Percentiles rank a stretch among this genome's conserved stretches.
Conservation (phyloP, 2,797 vertebrate genomes). For the Rhynchonycteris naso region DNA sequence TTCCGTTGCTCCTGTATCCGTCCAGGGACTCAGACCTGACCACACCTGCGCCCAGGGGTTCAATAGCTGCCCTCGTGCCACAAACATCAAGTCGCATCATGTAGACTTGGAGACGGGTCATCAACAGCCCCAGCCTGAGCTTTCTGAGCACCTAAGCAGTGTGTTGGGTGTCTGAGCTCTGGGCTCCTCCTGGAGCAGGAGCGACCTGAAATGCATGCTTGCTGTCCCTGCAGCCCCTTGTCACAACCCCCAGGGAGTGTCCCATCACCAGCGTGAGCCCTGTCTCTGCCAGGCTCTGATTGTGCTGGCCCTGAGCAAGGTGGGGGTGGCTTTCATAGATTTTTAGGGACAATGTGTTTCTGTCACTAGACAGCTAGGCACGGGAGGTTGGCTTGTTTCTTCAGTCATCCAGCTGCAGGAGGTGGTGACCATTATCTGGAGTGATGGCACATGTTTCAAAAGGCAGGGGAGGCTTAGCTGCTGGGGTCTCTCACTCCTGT, state of each 20-base stretch:
- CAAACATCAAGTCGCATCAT: not conserved
- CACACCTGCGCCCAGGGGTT: not conserved
- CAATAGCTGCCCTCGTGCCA: fast-evolving
- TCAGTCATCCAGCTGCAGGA: no score
- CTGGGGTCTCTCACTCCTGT: no score
- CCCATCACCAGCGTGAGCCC: not conserved
- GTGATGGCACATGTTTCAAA: no score
- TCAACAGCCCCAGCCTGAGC: not conserved
- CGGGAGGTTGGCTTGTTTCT: no score
- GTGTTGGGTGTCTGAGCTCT: no score
- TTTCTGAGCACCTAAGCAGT: not conserved
- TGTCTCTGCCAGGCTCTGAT: not conserved
- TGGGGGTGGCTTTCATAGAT: no score
- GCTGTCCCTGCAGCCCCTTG: no score
- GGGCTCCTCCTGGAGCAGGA: not conserved
- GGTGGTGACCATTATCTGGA: no score
- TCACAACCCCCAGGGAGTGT: not conserved
- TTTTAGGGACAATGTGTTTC: no score
- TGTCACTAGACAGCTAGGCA: no score
- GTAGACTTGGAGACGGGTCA: not conserved
- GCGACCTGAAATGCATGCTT: not conserved
- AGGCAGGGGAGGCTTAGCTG: no score
- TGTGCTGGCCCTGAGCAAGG: no score
- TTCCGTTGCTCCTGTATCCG: not conserved
- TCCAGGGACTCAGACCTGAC: not conserved